Conservation (phyloP, 2,797 vertebrate genomes). For the Lateolabrax maculatus region DNA sequence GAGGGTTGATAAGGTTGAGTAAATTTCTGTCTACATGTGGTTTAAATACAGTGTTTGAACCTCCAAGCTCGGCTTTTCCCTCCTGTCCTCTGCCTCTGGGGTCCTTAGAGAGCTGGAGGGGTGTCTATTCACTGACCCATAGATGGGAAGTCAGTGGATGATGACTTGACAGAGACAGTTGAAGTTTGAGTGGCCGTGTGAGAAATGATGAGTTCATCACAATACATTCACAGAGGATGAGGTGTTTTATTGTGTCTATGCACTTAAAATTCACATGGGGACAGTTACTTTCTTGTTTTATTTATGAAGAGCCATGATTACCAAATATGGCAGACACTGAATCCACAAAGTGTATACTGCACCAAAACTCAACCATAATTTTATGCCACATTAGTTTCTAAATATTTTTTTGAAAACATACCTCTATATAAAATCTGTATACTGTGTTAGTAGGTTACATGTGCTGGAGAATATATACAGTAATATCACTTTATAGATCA, state of each 20-base stretch:
- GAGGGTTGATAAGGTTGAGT: conserved; percentile 31
- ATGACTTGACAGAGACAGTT: conserved; percentile 17
- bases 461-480: background rate
- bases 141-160: conserved; percentile 18
- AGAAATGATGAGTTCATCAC: background rate
- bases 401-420: background rate
- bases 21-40: conserved; percentile 20
- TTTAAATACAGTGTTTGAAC: conserved; percentile 31
- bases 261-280: background rate
- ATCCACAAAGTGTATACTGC: background rate
- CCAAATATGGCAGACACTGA: background rate
- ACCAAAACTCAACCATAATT: background rate
- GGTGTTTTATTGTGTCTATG: background rate
- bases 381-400: background rate
- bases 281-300: background rate
- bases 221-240: background rate
- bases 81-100: conserved; percentile 6
- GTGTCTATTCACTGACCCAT: conserved; percentile 27
- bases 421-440: background rate
- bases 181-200: background rate
- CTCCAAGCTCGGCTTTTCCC: conserved; percentile 5
- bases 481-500: background rate
- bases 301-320: background rate
- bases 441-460: background rate
- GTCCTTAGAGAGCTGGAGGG: conserved; percentile 25